Evolutionary conservation across 2,113 vertebrate species (phyloP), one percentile per base, ranked within the genome.

Genomic region (Tauraco erythrolophus): DNA sequence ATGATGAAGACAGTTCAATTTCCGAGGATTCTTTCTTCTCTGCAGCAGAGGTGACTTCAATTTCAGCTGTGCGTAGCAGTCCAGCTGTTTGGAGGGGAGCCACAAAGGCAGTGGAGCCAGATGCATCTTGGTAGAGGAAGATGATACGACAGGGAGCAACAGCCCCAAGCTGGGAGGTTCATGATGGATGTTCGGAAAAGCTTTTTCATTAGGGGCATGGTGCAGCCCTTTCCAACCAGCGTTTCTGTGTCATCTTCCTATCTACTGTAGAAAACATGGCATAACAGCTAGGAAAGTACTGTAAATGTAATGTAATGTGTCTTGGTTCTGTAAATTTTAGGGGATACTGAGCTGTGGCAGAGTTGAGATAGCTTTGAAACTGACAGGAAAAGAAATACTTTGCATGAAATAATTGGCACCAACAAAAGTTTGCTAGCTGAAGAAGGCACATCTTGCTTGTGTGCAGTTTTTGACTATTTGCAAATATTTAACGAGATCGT

Each of bases 21-120:
- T 99, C 99, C 0, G 99, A 99, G 13, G 99, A 99, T 9, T 99
- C 99, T 64, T 99, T 99, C 96, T 99, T 99, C 98, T 99, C 99
- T 0, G 99, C 99, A 50, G 99, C 99, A 5, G 99, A 99, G 99
- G 99, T 99, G 76, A 96, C 91, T 51, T 3, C 8, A 65, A 54
- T 50, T 90, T 61, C 71, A 56, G 74, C 51, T 71, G 60, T 48
- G 68, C 56, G 64, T 39, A 65, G 61, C 66, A 88, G 43, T 21
- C 53, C 61, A 35, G 62, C 41, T 66, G 64, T 76, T 62, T 86
- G 60, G 60, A 81, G 65, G 89, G 84, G 39, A 78, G 19, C 54
- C 46, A 39, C 48, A 46, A 62, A 89, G 54, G 66, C 81, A 75
- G 77, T 22, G 57, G 31, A 89, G 19, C 35, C 39, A 78, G 51